phyloP scores from a whole-genome alignment of 2,888 invertebrate genomes.

The Pteria penguin region DNA sequence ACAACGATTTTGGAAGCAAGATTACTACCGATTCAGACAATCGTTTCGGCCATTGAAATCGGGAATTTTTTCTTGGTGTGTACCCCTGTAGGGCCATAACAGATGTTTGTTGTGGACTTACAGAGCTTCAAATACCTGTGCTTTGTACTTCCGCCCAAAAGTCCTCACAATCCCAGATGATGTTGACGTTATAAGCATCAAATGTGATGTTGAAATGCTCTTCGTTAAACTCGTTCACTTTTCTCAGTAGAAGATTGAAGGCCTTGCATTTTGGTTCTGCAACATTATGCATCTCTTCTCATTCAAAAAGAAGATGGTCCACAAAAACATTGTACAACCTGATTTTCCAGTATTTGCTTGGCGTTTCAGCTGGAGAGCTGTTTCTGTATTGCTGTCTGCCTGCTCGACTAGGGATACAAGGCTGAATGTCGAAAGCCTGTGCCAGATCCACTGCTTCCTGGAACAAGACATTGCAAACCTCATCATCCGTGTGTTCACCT shows the following conservation, averaged over 20 bases:
- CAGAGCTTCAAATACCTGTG: too few relatives aligned
- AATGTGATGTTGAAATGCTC: neutral
- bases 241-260: neutral
- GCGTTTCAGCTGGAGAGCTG: constrained; percentile 17
- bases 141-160: neutral
- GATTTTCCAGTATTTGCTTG: constrained; percentile 18
- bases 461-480: constrained; percentile 27
- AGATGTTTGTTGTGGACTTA: too few relatives aligned
- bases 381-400: constrained; percentile 26
- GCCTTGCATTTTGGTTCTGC: neutral
- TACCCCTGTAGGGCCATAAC: too few relatives aligned
- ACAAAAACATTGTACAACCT: constrained; percentile 17
- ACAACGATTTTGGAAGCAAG: too few relatives aligned
- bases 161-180: neutral
- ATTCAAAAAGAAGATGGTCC: neutral
- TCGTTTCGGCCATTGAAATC: too few relatives aligned
- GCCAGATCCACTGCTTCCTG: constrained; percentile 16
- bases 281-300: neutral
- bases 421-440: constrained; percentile 22
- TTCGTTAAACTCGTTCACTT: neutral
- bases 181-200: neutral
- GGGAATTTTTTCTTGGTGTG: too few relatives aligned
- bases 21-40: too few relatives aligned
- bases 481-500: constrained; percentile 17
- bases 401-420: constrained; percentile 30